Conservation (phyloP, 2,888 invertebrate genomes). For the Pyrrhosoma nymphula region DNA sequence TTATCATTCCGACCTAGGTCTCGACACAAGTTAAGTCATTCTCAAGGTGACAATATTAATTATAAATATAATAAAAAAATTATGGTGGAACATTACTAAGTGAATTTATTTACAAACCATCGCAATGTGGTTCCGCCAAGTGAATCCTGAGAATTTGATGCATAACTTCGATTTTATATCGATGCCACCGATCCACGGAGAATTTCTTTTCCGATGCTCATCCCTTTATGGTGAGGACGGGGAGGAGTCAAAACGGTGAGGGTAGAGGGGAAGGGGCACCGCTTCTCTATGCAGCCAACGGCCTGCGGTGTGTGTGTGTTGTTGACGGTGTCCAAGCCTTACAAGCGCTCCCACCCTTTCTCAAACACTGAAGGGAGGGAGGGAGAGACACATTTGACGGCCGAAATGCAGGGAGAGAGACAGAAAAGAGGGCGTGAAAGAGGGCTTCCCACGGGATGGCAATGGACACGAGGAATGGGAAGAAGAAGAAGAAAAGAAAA, state of each 20-base stretch:
- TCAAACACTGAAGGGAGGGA: not conserved
- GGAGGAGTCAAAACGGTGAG: not conserved
- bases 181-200: too few species aligned
- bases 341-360: conserved; percentile 29
- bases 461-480: not conserved
- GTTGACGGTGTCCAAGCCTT: conserved; percentile 59
- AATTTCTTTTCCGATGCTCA: too few species aligned
- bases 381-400: conserved; percentile 34
- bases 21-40: too few species aligned
- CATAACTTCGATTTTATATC: too few species aligned
- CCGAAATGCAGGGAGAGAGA: not conserved
- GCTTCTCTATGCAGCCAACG: conserved; percentile 5
- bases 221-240: not conserved
- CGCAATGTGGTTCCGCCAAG: too few species aligned
- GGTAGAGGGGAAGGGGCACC: not conserved
- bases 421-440: not conserved
- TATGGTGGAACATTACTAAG: too few species aligned
- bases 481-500: not conserved
- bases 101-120: too few species aligned
- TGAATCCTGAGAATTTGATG: too few species aligned
- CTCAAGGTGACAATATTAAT: too few species aligned
- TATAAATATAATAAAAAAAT: too few species aligned
- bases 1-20: too few species aligned
- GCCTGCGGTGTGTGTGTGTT: conserved; percentile 55
- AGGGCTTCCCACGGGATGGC: too few species aligned